Base-by-base conservation (phyloP, 2,888 invertebrate genomes). In the Zygothrica quintamaculata region DNA sequence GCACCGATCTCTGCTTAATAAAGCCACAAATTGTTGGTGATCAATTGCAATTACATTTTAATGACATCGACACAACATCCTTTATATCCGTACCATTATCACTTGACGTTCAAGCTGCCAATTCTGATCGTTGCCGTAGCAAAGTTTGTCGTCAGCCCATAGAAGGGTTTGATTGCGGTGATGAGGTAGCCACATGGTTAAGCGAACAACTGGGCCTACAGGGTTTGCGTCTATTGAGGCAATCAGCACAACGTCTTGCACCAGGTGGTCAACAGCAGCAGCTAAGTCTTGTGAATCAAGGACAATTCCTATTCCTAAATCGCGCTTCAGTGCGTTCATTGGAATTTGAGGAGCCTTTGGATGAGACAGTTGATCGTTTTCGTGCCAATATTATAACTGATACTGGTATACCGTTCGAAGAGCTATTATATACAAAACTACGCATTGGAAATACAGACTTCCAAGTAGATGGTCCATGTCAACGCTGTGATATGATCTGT, bases 401-500 rank as follows among this genome's bases (percentile, higher is more conserved):
- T 69, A 95, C 95, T 51, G 91, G 92, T 1, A 84, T 92, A 18
- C 93, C 96, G n/a, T 95, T 98, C 84, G 93, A 94, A 22, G 99
- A 99, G 92, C 94, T 94, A 47, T 90, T 92, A 0, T 96, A 96
- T 94, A 90, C 92, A 12, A 88, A 91, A 57, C 84, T 97, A 57
- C 87, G 91, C 44, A 94, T 98, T 77, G 95, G 95, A 40, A 92
- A 92, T 50, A 65, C 80, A 0, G 40, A 40, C 1, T 89, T 92
- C 51, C 91, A 96, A 94, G 94, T 94, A 48, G 94, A 94, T 74
- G 96, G 96, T 0, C 93, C 93, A 36, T 99, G 98, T 88, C 95
- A 94, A 0, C 93, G 99, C 52, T 99, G 99, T 89, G 97, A 98
- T 91, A 98, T 99, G 96, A 95, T 99, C 59, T 98, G 98, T 89